phyloP scores from a whole-genome alignment of 2,113 vertebrate genomes.

The Ancistrus triradiatus region DNA sequence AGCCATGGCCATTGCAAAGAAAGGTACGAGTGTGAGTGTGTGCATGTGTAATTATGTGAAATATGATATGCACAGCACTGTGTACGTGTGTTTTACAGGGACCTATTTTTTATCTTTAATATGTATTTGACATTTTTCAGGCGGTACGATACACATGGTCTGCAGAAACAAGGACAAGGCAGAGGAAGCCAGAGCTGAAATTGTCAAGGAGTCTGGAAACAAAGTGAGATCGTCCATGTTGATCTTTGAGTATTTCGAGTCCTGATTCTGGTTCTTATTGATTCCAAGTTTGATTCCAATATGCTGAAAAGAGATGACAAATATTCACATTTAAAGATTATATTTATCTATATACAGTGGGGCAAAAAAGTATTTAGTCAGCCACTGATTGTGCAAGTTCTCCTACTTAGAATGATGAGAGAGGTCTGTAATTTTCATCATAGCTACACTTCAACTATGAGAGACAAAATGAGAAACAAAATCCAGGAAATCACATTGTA shows the following conservation, averaged over 20 bases:
- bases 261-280: too few relatives aligned
- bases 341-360: too few relatives aligned
- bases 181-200: constrained; percentile 70
- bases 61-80: neutral
- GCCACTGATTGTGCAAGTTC: too few relatives aligned
- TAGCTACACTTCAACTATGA: too few relatives aligned
- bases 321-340: too few relatives aligned
- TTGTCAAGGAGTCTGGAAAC: constrained; percentile 73
- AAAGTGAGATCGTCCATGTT: constrained; percentile 69
- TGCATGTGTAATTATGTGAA: neutral
- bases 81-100: neutral
- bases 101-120: neutral
- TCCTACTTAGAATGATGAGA: too few relatives aligned
- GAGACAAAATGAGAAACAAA: too few relatives aligned
- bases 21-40: constrained; percentile 51
- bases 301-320: neutral
- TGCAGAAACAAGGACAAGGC: constrained; percentile 77
- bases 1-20: constrained; percentile 71
- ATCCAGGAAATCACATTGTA: too few relatives aligned
- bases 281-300: too few relatives aligned
- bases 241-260: too few relatives aligned
- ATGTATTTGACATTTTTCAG: constrained; percentile 41
- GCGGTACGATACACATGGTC: constrained; percentile 75
- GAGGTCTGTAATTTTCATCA: too few relatives aligned
- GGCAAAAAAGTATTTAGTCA: too few relatives aligned